Evolutionary conservation across 2,113 vertebrate species (phyloP).

Genomic region (Oreochromis spilurus): DNA sequence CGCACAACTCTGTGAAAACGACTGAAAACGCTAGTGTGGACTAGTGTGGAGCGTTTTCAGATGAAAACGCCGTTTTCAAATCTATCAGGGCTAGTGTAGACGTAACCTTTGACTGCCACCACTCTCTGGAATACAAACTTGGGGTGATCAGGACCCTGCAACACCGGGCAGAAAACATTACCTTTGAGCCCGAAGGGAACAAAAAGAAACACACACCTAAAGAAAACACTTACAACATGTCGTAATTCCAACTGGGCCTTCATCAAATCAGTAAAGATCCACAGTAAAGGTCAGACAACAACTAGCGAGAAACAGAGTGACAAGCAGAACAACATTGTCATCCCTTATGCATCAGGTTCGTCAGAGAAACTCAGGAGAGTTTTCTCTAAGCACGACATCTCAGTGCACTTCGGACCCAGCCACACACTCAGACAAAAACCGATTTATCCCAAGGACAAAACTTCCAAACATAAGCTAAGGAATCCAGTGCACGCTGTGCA

Average conservation of each 20-base stretch:
- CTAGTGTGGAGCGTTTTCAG: too few relatives aligned
- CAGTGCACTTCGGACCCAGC: background rate
- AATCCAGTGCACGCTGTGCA: background rate
- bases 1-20: too few relatives aligned
- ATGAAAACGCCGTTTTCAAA: too few relatives aligned
- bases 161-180: background rate
- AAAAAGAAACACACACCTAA: background rate
- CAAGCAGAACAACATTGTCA: background rate
- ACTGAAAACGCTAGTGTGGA: too few relatives aligned
- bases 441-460: background rate
- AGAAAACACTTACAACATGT: background rate
- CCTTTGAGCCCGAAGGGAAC: background rate
- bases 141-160: background rate
- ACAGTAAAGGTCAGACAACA: background rate
- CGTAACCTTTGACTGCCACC: background rate
- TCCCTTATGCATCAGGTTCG: background rate
- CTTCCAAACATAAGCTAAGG: background rate
- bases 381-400: background rate
- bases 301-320: background rate
- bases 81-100: too few relatives aligned
- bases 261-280: background rate
- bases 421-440: background rate
- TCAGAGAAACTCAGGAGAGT: background rate
- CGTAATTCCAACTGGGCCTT: background rate
- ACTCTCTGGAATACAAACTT: background rate